Conservation (phyloP, 2,797 vertebrate species). For the Hirundo rustica region DNA sequence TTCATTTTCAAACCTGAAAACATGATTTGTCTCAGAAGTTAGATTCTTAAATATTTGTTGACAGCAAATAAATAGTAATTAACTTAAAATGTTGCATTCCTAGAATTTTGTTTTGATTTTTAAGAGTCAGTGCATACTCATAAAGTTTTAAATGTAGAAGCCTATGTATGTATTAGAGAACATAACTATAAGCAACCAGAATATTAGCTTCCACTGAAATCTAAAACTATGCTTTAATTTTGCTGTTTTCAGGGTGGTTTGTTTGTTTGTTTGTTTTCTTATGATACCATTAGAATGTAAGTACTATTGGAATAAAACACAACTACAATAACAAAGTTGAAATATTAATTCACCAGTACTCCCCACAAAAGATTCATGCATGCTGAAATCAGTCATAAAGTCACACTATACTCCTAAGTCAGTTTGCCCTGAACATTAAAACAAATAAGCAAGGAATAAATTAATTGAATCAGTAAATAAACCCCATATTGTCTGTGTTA, state of each 20-base stretch:
- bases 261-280: not conserved
- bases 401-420: not conserved
- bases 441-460: not conserved
- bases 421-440: not conserved
- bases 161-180: not conserved
- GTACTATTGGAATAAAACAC: not conserved
- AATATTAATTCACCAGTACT: not conserved
- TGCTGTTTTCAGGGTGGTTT: not conserved
- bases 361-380: not conserved
- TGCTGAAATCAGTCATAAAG: not conserved
- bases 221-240: not conserved
- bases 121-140: not conserved
- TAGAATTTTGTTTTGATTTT: not conserved
- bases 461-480: not conserved
- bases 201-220: not conserved
- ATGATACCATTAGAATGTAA: not conserved
- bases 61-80: not conserved
- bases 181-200: not conserved
- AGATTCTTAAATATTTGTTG: not conserved
- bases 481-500: not conserved
- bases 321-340: not conserved
- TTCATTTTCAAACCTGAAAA: not conserved
- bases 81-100: not conserved
- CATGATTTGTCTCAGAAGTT: not conserved
- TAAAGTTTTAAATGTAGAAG: not conserved